Evolutionary conservation across 2,113 vertebrate genomes (phyloP).

Genomic region (Oplegnathus fasciatus): DNA sequence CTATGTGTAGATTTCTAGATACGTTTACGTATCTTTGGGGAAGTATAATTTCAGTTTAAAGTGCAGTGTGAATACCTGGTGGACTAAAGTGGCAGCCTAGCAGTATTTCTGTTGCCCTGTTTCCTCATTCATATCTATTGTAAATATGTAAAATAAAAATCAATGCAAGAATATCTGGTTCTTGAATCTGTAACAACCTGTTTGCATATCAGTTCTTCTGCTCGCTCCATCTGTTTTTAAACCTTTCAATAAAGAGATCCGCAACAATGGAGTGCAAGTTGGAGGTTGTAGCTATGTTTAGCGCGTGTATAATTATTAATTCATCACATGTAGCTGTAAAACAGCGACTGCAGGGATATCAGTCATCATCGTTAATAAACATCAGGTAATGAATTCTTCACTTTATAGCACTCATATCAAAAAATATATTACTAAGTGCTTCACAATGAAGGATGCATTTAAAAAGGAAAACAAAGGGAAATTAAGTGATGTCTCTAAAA

Average conservation of each 20-base stretch:
- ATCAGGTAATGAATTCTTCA: background rate
- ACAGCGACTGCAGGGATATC: background rate
- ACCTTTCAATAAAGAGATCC: background rate
- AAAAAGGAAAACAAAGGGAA: background rate
- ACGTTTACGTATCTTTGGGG: no score
- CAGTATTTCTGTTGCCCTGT: background rate
- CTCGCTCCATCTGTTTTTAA: no score
- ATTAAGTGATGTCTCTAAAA: background rate
- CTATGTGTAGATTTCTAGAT: background rate
- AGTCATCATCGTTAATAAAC: background rate
- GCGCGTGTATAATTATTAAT: background rate
- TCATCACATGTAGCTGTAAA: constrained; percentile 8
- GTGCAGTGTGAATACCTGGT: no score
- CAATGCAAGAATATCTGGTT: background rate
- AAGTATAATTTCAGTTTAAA: no score
- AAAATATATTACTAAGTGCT: background rate
- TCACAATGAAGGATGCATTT: background rate
- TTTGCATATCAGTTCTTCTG: background rate
- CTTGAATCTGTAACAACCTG: background rate
- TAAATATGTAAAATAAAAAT: background rate
- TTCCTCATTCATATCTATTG: background rate
- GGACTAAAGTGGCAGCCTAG: background rate
- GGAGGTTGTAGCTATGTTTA: background rate
- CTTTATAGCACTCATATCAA: background rate
- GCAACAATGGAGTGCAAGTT: background rate